phyloP scores from a whole-genome alignment of 2,888 invertebrate genomes.

The Tortricodes alternella region DNA sequence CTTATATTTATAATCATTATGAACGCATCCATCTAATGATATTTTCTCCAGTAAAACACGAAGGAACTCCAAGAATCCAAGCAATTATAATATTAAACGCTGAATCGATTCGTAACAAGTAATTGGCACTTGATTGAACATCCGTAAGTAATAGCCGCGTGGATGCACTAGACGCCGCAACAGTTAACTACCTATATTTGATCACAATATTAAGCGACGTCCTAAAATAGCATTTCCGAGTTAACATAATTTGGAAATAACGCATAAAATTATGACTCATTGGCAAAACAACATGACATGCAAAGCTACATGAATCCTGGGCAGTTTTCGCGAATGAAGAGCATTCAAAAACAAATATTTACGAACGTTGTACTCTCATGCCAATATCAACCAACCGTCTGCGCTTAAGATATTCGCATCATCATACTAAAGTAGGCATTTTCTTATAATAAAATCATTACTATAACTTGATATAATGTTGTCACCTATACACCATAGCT shows the following conservation, averaged over 20 bases:
- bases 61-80: constrained; percentile 38
- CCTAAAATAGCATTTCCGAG: neutral
- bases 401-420: neutral
- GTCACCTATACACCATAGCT: too few species aligned
- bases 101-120: constrained; percentile 48
- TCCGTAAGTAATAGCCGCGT: constrained; percentile 29
- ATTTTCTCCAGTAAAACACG: constrained; percentile 9
- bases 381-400: neutral
- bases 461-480: too few species aligned
- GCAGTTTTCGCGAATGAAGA: too few species aligned
- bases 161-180: constrained; percentile 7
- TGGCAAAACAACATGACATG: too few species aligned
- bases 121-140: constrained; percentile 36
- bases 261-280: too few species aligned
- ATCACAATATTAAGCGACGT: neutral
- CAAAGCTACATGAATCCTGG: too few species aligned
- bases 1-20: too few species aligned
- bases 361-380: neutral
- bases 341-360: neutral
- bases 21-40: too few species aligned
- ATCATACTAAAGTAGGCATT: too few species aligned
- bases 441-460: too few species aligned
- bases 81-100: constrained; percentile 46
- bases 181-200: constrained; percentile 5
- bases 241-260: too few species aligned